phyloP scores from a whole-genome alignment of 2,888 invertebrate species.

The Sarcophaga variegata region DNA sequence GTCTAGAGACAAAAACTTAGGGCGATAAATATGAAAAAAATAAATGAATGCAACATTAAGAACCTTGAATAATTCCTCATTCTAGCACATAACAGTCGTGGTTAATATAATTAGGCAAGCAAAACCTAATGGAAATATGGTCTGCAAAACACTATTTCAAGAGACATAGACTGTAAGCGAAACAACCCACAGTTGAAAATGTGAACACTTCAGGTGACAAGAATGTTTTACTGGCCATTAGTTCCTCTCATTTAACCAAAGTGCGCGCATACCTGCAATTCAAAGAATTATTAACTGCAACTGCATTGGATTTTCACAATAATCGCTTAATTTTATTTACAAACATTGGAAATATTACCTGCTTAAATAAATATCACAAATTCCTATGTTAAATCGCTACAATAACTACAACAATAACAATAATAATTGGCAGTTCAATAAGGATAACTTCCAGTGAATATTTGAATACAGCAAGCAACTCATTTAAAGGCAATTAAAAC shows the following conservation, averaged over 20 bases:
- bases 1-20: conserved; percentile 24
- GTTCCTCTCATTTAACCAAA: conserved; percentile 22
- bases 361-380: not conserved
- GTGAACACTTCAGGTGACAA: conserved; percentile 19
- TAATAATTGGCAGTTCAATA: conserved; percentile 4
- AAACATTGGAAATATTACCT: conserved; percentile 8
- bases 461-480: not conserved
- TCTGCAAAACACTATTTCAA: not conserved
- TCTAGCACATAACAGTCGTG: conserved; percentile 25
- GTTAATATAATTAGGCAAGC: not conserved
- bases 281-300: conserved; percentile 4
- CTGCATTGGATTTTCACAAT: not conserved
- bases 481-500: not conserved
- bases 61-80: conserved; percentile 56
- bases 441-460: not conserved
- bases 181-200: conserved; percentile 36
- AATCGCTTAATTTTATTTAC: not conserved
- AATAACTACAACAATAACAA: too few species aligned
- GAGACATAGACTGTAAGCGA: conserved; percentile 28
- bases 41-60: conserved; percentile 47
- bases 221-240: conserved; percentile 25
- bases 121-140: not conserved
- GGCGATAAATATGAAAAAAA: conserved; percentile 11
- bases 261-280: conserved; percentile 47
- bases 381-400: too few species aligned